These are phyloP conservation scores for Dicycla oo DNA, from an alignment of 2,888 invertebrate genomes.

Conservation along the genomic window DNA sequence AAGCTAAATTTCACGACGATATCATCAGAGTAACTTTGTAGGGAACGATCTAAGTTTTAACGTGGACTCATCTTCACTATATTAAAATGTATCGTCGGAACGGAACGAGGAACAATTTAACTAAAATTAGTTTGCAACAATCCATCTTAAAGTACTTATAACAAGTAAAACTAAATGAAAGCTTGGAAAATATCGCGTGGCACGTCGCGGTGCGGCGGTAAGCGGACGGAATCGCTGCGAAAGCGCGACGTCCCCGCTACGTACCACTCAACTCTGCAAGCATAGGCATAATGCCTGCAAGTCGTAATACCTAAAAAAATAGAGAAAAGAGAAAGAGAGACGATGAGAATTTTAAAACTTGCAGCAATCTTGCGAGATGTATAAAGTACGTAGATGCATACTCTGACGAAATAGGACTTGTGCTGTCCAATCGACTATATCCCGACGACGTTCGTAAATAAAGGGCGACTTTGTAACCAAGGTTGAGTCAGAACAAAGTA, in stretches of 20 bases:
- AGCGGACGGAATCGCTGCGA: not conserved
- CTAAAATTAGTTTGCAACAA: not conserved
- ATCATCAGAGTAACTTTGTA: not conserved
- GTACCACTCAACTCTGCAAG: not conserved
- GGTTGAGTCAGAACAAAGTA: not conserved
- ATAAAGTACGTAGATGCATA: not conserved
- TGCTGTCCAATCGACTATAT: not conserved
- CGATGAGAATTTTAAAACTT: not conserved
- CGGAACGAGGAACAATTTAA: not conserved
- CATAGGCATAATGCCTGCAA: slow-evolving; percentile 2
- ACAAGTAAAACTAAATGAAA: not conserved
- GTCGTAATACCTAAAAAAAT: slow-evolving; percentile 5
- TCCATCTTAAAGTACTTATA: not conserved
- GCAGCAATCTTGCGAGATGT: slow-evolving; percentile 11
- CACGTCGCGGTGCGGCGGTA: not conserved
- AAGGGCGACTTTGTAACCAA: not conserved
- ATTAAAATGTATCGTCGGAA: not conserved
- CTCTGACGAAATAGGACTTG: not conserved
- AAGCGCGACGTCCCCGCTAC: not conserved
- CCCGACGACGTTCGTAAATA: not conserved
- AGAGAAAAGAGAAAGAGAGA: slow-evolving; percentile 14
- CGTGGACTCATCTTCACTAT: not conserved
- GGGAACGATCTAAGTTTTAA: not conserved
- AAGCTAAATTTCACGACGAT: not conserved
- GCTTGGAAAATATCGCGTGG: not conserved